Base-by-base conservation (phyloP, 2,113 vertebrate genomes). In the Gymnocephalus cernua region DNA sequence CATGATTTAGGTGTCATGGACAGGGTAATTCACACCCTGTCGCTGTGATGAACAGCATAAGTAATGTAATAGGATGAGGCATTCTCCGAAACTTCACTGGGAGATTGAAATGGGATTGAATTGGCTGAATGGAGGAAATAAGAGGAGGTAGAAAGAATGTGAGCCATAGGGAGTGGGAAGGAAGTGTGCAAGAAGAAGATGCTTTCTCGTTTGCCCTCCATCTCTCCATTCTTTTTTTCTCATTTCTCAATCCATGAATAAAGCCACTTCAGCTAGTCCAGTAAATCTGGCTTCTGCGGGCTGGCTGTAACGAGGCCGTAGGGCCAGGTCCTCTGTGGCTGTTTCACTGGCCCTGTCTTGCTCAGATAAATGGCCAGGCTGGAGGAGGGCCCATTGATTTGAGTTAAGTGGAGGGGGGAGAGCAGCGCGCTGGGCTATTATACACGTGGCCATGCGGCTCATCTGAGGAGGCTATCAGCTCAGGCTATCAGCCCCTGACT, bases 21-120 rank as follows among this genome's bases (percentile, higher is more conserved):
- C 83, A 71, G 88, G 84, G 87, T 89, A 84, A 92, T 92, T 92
- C 91, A 85, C 91, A 89, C 86, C 85, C 89, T 91, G 88, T 93
- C 84, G 74, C 91, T 90, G 88, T 90, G 91, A 93, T 91, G 89
- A 92, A 93, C 89, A 84, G 81, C 82, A 63, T 68, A 86, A 90
- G 89, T 90, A 92, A 93, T 92, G 87, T 91, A 91, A 93, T 82
- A 84, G 88, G 83, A 87, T 67, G 73, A 84, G 92, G 83, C 91
- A 82, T 90, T 85, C 73, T 87, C 79, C 13, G 27, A 89, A 78
- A 67, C 61, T 80, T 89, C 83, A 67, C 84, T 50, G 61, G 64
- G 83, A 93, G 90, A 92, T 90, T 91, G 89, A 93, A 93, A 91
- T 89, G 79, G 88, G 91, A 94, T 89, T 88, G 88, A 93, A 93